Base-by-base conservation (phyloP, 2,888 invertebrate genomes). In the Mesoligia furuncula region DNA sequence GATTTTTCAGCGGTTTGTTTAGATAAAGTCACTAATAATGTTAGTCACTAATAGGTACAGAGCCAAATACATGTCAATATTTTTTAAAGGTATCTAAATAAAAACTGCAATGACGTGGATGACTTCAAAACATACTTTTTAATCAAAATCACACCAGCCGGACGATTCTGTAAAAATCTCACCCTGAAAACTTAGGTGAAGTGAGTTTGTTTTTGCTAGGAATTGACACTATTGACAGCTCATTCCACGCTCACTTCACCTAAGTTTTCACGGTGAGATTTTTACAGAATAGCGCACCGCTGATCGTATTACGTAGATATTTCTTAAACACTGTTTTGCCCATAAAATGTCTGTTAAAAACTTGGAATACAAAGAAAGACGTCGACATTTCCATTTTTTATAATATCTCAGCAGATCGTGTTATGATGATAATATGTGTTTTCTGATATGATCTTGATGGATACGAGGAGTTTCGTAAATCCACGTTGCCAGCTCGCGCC, bases 401-500 rank as follows among this genome's bases (percentile, higher is more conserved):
- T 61, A 54, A 70, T 66, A 48, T 45, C 59, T 36, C 27, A 45
- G 51, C 61, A 57, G 62, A 64, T 68, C 48, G 17, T 59, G 42
- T 27, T 66, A 54, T 17, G 61, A 62, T 79, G 62, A 75, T 61
- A 69, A 75, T 61, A 69, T 42, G 17, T 77, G 48, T 69, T 59
- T 39, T 62, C 54, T 70, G 73, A 73, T 74, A 36, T 72, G 39
- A 80, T 80, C 71, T 61, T 65, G 62, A 70, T 68, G 54, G 64
- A 78, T 67, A 31, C 24, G 39, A 36, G 42, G 31, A 66, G 64
- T 65, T 76, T 66, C 42, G 51, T 42, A 80, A 75, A 83, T 88
- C 88, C 87, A 79, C 71, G 75, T 77, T 84, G 71, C 48, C 69
- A 62, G 70, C 71, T 67, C 57, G n/a, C 54, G 31, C 70, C 48